phyloP scores from a whole-genome alignment of 2,888 invertebrate species.

The Congeria kusceri region DNA sequence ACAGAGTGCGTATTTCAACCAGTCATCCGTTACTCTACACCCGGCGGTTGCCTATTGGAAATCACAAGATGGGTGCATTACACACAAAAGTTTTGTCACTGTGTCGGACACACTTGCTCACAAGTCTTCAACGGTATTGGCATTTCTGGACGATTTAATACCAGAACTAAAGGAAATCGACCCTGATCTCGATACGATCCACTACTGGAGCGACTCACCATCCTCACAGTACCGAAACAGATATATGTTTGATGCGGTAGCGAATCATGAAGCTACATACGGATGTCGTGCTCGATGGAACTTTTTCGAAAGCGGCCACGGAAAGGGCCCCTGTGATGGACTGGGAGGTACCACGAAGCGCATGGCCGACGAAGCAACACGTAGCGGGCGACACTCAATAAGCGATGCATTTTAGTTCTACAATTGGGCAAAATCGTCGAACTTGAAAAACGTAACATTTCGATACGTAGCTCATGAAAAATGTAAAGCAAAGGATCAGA shows the following conservation, averaged over 20 bases:
- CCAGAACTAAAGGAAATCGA: slow-evolving; percentile 38
- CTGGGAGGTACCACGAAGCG: slow-evolving; percentile 11
- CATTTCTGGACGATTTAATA: slow-evolving; percentile 50
- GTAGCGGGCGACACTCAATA: slow-evolving; percentile 7
- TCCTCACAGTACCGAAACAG: slow-evolving; percentile 55
- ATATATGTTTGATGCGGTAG: slow-evolving; percentile 44
- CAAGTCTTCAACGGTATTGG: slow-evolving; percentile 45
- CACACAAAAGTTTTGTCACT: slow-evolving; percentile 51
- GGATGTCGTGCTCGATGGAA: slow-evolving; percentile 15
- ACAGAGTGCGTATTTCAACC: slow-evolving; percentile 1
- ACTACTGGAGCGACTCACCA: slow-evolving; percentile 42
- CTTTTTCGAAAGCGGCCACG: slow-evolving; percentile 24
- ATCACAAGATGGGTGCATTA: not conserved
- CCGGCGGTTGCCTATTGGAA: slow-evolving; percentile 53
- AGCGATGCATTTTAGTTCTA: slow-evolving; percentile 25
- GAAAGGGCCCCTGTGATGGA: slow-evolving; percentile 2
- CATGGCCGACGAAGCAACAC: slow-evolving; percentile 13
- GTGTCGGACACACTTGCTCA: slow-evolving; percentile 57
- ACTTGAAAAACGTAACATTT: slow-evolving; percentile 11
- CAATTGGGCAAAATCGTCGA: slow-evolving; percentile 11
- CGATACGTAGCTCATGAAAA: not conserved
- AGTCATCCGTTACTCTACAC: slow-evolving; percentile 36
- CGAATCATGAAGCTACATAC: slow-evolving; percentile 14
- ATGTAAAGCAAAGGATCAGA: not conserved
- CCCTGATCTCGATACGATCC: not conserved